Conservation (phyloP, 1,140 invertebrate genomes). For the Lysiphlebus fabarum region DNA sequence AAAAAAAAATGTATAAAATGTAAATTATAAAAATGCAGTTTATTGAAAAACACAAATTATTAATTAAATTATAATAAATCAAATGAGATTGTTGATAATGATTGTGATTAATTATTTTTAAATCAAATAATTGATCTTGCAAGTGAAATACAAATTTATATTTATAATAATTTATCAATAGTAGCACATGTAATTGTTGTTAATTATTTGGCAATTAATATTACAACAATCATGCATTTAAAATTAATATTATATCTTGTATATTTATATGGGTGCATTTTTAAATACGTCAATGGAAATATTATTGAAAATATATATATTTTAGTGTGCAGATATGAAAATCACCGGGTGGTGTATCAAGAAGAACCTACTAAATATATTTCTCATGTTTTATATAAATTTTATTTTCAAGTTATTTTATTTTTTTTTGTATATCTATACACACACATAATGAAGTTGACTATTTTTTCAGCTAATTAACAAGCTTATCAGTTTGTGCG, state of each 20-base stretch:
- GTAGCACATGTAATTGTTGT: conserved; percentile 24
- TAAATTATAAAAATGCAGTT: too few relatives aligned
- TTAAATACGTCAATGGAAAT: too few relatives aligned
- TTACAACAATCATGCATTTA: conserved; percentile 1
- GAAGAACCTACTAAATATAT: too few relatives aligned
- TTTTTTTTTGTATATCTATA: neutral
- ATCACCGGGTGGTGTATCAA: neutral
- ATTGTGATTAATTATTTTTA: neutral
- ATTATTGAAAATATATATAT: too few relatives aligned
- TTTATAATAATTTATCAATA: neutral
- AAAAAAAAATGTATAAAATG: too few relatives aligned
- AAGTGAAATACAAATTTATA: neutral
- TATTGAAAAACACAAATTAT: too few relatives aligned
- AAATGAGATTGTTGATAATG: conserved; percentile 17
- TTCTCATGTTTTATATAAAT: too few relatives aligned
- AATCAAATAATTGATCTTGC: neutral
- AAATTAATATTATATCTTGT: too few relatives aligned
- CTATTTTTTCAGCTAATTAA: conserved; percentile 36
- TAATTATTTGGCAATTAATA: conserved; percentile 25
- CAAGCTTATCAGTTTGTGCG: conserved; percentile 25
- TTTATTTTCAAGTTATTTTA: neutral
- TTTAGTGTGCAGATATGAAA: conserved; percentile 1
- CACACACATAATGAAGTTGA: conserved; percentile 36
- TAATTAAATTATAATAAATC: neutral
- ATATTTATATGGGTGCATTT: too few relatives aligned